Conservation (phyloP, 2,797 vertebrate species). For the Galago senegalensis region DNA sequence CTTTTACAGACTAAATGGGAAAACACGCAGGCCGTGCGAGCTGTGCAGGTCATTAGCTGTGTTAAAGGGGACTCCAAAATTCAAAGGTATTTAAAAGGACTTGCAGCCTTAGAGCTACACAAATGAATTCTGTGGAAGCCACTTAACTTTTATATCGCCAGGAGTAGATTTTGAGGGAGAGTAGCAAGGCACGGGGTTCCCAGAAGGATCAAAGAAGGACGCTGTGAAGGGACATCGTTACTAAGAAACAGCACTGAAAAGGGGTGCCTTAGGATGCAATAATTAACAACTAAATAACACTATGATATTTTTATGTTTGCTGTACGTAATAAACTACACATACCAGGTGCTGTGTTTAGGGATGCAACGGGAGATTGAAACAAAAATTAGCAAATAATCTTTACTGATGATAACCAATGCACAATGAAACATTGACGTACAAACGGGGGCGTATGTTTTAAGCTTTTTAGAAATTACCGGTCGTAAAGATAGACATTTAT, state of each 20-base stretch:
- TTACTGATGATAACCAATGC: not conserved
- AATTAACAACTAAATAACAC: not conserved
- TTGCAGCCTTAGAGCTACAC: slow-evolving; percentile 4
- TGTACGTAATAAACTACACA: slow-evolving; percentile 21
- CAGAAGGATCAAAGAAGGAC: not conserved
- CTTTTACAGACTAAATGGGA: slow-evolving; percentile 65
- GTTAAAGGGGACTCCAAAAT: slow-evolving; percentile 51
- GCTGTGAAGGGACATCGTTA: not conserved
- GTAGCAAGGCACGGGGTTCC: not conserved
- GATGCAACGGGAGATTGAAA: not conserved
- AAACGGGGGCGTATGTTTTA: not conserved
- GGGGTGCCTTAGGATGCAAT: not conserved
- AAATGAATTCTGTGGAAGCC: slow-evolving; percentile 43
- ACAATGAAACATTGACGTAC: slow-evolving; percentile 42
- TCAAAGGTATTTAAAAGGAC: slow-evolving; percentile 36
- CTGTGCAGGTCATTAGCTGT: slow-evolving; percentile 61
- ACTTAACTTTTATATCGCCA: slow-evolving; percentile 42
- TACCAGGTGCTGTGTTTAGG: not conserved
- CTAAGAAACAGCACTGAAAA: not conserved
- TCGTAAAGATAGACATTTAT: slow-evolving; percentile 3
- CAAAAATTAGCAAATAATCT: not conserved
- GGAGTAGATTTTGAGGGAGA: slow-evolving; percentile 18
- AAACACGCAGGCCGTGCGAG: slow-evolving; percentile 46
- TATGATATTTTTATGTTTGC: not conserved
- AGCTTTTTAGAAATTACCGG: slow-evolving; percentile 1